Evolutionary conservation across 2,797 vertebrate genomes (phyloP), one percentile per base, ranked within the genome.

Genomic region (Leptoclinus maculatus): DNA sequence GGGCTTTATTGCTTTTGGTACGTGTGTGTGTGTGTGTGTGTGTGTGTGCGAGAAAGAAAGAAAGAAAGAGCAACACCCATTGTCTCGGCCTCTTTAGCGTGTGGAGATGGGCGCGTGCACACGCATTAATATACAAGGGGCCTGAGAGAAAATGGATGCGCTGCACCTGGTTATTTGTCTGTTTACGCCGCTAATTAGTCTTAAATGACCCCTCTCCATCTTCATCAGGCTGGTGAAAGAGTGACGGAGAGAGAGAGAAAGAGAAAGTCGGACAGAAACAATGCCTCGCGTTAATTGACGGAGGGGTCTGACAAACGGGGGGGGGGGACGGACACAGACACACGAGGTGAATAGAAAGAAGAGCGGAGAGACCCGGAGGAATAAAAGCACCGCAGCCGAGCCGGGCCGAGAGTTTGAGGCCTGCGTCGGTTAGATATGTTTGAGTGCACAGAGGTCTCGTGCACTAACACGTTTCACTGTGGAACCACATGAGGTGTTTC

Each of bases 161-260:
- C 47, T 21, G 54, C 86, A 89, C 81, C 80, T 89, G 86, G 41
- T 87, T 87, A 63, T 90, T 87, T 85, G 73, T 88, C 81, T 74
- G 80, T 76, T 84, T 76, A 74, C 70, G 70, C 73, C 25, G 66
- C 88, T 91, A 91, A 92, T 93, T 92, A 85, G 63, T 88, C 86
- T 85, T 88, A 93, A 93, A 93, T 86, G 88, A 88, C 76, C 71
- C 8, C 79, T 60, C 81, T 93, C 87, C 79, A 77, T 92, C 90
- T 91, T 91, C 90, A 91, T 91, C 85, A 83, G 75, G 41, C 66
- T n/a, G 74, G 57, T 6, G 74, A 69, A 57, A 80, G 75, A 66
- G 73, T 71, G 80, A 87, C 79, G 4, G 29, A 29, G 29, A 29
- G 27, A 27, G 27, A 27, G 27, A 27, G 27, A 54, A 68, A 5